phyloP scores from a whole-genome alignment of 2,797 vertebrate genomes.

The Hyperoplus lanceolatus region DNA sequence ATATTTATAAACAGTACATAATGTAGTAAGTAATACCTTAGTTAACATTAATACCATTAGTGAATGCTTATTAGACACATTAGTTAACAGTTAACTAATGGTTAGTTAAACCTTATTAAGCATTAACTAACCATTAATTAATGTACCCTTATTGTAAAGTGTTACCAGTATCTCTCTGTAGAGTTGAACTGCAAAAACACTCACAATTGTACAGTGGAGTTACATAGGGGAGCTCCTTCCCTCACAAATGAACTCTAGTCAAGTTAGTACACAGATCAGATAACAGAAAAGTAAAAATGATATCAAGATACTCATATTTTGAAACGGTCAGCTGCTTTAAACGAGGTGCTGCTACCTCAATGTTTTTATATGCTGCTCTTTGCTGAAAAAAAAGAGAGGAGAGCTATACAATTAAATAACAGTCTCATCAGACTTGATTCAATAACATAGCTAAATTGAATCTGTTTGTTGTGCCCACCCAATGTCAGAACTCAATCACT shows the following conservation, averaged over 20 bases:
- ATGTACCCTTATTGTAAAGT: too few relatives aligned
- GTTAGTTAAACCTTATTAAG: too few relatives aligned
- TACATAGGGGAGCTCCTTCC: not conserved
- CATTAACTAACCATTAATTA: too few relatives aligned
- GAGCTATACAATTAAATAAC: not conserved
- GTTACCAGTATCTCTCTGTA: not conserved
- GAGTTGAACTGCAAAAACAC: not conserved
- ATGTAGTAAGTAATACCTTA: too few relatives aligned
- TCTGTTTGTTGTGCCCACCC: too few relatives aligned
- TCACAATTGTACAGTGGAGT: not conserved
- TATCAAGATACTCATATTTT: too few relatives aligned
- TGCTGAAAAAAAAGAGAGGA: not conserved
- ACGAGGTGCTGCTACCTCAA: not conserved
- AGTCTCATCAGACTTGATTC: not conserved
- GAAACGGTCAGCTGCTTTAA: not conserved
- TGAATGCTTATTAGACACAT: too few relatives aligned
- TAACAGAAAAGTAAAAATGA: not conserved
- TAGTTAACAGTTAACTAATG: too few relatives aligned
- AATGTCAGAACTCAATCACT: too few relatives aligned
- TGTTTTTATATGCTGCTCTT: not conserved
- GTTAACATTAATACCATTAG: too few relatives aligned
- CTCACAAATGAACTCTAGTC: not conserved
- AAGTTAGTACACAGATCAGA: not conserved
- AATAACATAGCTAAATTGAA: not conserved
- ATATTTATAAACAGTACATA: too few relatives aligned